A percentile compares a stretch with the other conserved stretches of the same genome.
These are phyloP conservation scores for Cyclura pinguis DNA, from an alignment of 2,797 vertebrate species.

Conservation along the genomic window DNA sequence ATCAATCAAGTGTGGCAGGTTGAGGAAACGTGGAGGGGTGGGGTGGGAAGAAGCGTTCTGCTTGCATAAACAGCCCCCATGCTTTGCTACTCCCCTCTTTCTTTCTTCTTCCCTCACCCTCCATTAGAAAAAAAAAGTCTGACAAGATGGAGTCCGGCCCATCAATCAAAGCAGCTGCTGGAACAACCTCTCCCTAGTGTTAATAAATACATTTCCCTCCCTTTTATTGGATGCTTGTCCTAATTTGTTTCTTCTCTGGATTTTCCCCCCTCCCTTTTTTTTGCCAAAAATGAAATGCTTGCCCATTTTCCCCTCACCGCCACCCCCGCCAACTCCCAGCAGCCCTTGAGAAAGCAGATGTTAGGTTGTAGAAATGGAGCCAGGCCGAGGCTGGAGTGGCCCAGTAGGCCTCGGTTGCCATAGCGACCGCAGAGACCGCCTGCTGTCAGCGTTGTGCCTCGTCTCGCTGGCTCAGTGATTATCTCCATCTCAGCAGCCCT, in stretches of 20 bases:
- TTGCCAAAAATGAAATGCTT: constrained; percentile 58
- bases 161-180: constrained; percentile 91
- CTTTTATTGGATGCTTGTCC: constrained; percentile 83
- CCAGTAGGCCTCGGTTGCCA: constrained; percentile 82
- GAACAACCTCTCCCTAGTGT: constrained; percentile 85
- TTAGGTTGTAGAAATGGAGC: constrained; percentile 76
- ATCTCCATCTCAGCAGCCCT: constrained; percentile 78
- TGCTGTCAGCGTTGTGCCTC: constrained; percentile 75
- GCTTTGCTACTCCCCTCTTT: constrained; percentile 68
- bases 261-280: constrained; percentile 54
- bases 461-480: constrained; percentile 81
- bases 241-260: constrained; percentile 72
- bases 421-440: constrained; percentile 79
- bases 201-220: constrained; percentile 85
- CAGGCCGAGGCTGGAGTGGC: constrained; percentile 74
- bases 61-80: constrained; percentile 80
- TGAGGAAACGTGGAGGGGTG: constrained; percentile 77
- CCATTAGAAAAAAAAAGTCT: constrained; percentile 84
- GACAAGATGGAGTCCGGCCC: constrained; percentile 85
- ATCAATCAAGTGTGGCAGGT: constrained; percentile 93
- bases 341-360: constrained; percentile 83
- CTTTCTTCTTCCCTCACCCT: constrained; percentile 51
- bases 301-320: constrained; percentile 70
- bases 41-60: constrained; percentile 79
- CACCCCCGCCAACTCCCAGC: constrained; percentile 77